Evolutionary conservation across 1,140 invertebrate species (phyloP), one percentile per base, ranked within the genome.

Genomic region (Drosophila lowei): DNA sequence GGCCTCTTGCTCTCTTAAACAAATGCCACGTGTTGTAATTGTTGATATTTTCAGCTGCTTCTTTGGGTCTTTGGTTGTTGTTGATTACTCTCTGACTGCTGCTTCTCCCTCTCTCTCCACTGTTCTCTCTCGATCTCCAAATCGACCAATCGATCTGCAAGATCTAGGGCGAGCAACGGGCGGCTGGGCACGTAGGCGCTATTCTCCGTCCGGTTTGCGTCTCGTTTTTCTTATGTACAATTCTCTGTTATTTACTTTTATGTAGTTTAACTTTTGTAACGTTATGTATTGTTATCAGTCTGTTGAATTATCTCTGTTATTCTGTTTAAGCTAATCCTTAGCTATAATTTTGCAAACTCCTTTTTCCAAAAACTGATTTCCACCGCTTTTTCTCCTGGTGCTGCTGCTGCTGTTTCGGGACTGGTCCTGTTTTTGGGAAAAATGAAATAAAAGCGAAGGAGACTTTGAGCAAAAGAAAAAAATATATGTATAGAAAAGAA

Each of bases 231-330:
- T 70, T 90, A 85, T 90, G 55, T 90, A 90, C 89, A 83, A 53
- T 38, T 38, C 34, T 38, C 61, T 90, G 78, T 48, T 81, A 52
- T 73, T 85, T 89, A 79, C 74, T 64, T 88, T 68, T 66, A 81
- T 81, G 53, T 88, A 89, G 64, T 79, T 89, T 77, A 67, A 80
- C 77, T 79, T 13, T 38, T 78, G 72, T 79, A 77, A 77, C 81
- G 67, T 86, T 88, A 88, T 89, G 73, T 90, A 88, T 81, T 90
- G 77, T 85, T 86, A 90, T 90, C 89, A 90, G 89, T 90, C 89
- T 90, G 89, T 90, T 90, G 89, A 90, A 80, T 90, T 90, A 86
- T 86, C 81, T 89, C 72, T 88, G 84, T 68, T 77, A 72, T 42
- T 72, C 55, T 72, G 81, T 54, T 77, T 89, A 81, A 72, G 66